Evolutionary conservation across 2,113 vertebrate genomes (phyloP), one percentile per base, ranked within the genome.

Genomic region (Cacatua alba): DNA sequence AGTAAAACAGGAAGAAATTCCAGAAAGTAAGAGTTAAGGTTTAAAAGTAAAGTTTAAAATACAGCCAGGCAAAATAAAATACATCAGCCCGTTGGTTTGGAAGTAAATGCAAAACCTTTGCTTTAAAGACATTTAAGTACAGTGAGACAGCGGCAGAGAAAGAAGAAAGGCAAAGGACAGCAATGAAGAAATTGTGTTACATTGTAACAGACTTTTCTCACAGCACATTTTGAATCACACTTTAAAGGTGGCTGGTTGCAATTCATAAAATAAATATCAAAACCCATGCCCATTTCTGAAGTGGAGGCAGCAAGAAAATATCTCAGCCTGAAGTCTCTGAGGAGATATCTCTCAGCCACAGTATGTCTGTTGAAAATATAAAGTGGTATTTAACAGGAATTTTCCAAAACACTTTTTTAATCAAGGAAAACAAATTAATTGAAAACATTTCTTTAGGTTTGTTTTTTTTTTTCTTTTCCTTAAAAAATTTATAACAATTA

Each of bases 1-100:
- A 75, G 65, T 60, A 90, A 84, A 96, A 68, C 37, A 81, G n/a
- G 82, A 91, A 76, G 62, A 88, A 88, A 94, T 52, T 91, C 92
- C 78, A 44, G 9, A 81, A 70, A 12, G 62, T 75, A 79, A 84
- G 69, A 82, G 37, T 79, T 74, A 93, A 96, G 52, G 43, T 92
- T 95, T 89, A 89, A 95, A 95, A 86, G 86, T 89, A 82, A 92
- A 84, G 17, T 63, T 81, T 92, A 88, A 92, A 84, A 92, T 69
- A 67, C 16, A 88, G 19, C 5, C 41, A 87, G 84, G 77, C 12
- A 92, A 92, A 94, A 94, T 81, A 86, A 83, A 95, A 94, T 51
- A 37, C 21, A 11, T 44, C n/a, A 92, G 88, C 92, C 68, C 7
- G 17, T 33, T 72, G 41, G 46, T 70, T 88, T 92, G 80, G 92